Evolutionary conservation across 1,140 invertebrate genomes (phyloP), one percentile per base, ranked within the genome.

Genomic region (Ylistrum balloti): DNA sequence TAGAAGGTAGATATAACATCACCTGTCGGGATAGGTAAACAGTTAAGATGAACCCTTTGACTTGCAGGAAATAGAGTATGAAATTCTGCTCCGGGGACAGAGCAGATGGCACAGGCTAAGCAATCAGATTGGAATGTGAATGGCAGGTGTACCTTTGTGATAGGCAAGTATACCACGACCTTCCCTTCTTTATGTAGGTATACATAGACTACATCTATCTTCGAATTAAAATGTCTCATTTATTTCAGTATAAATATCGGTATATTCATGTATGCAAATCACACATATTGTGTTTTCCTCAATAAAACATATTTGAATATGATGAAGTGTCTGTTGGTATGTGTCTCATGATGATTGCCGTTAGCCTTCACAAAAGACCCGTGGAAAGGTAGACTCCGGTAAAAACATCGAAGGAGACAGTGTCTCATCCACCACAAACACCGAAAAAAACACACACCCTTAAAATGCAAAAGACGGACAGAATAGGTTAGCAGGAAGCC

Each of bases 31-130:
- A 74, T 28, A 74, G n/a, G 56, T 74, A 74, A 74, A 74, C 56
- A 74, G 56, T 74, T 74, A 74, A 74, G 56, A 74, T 74, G 56
- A 74, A 74, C 56, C 56, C 56, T 74, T 74, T 74, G 56, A 74
- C 56, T 74, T 74, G 56, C 15, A 74, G 56, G 56, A 74, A 74
- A 74, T 74, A 74, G 56, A 74, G 56, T 74, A 74, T 74, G 56
- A 74, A 74, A 74, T 74, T 74, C 56, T 28, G 56, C 56, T 74
- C 22, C 22, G 56, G 56, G 56, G n/a, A n/a, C 20, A 28, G 22
- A 74, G 56, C 56, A 74, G 56, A 74, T 74, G 56, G 56, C 17
- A 17, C 17, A 74, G 56, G n/a, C 1, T n/a, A 17, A 5, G n/a
- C 56, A 74, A 74, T 74, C 56, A 74, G 22, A 74, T 3, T 28